phyloP scores from a whole-genome alignment of 2,797 vertebrate genomes.

The Danio tinwini region DNA sequence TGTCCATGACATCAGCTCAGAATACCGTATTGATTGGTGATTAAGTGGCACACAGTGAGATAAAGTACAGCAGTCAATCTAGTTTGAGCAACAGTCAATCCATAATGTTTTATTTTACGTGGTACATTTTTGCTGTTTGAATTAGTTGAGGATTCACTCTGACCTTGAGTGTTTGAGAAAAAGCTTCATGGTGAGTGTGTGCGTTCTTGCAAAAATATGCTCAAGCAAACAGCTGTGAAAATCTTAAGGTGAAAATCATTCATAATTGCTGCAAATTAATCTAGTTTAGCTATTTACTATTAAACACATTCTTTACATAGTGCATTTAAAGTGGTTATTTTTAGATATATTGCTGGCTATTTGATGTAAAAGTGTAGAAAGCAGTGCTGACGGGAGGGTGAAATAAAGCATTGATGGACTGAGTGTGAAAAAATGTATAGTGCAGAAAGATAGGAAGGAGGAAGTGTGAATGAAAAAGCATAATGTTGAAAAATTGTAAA shows the following conservation, averaged over 20 bases:
- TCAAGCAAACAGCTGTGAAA: background rate
- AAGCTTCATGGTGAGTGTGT: background rate
- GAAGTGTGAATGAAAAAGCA: background rate
- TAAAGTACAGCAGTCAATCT: slow-evolving; percentile 37
- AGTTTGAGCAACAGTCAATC: slow-evolving; percentile 21
- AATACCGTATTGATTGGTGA: slow-evolving; percentile 24
- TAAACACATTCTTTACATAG: background rate
- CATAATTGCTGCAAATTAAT: background rate
- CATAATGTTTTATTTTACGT: slow-evolving; percentile 33
- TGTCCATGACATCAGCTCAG: slow-evolving; percentile 7
- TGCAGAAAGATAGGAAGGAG: background rate
- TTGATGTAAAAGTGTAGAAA: background rate
- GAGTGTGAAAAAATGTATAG: background rate
- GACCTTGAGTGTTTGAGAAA: slow-evolving; percentile 21
- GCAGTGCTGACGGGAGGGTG: background rate
- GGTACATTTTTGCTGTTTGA: slow-evolving; percentile 21
- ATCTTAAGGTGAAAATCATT: background rate
- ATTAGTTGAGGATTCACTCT: slow-evolving; percentile 13
- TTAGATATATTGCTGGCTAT: background rate
- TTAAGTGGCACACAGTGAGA: slow-evolving; percentile 30
- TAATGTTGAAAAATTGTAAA: too few relatives aligned
- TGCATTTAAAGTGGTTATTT: background rate
- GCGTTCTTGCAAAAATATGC: background rate
- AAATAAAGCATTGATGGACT: background rate
- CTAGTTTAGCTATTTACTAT: too few relatives aligned